Base-by-base conservation (phyloP, 2,797 vertebrate species). In the Rhinophrynus dorsalis region DNA sequence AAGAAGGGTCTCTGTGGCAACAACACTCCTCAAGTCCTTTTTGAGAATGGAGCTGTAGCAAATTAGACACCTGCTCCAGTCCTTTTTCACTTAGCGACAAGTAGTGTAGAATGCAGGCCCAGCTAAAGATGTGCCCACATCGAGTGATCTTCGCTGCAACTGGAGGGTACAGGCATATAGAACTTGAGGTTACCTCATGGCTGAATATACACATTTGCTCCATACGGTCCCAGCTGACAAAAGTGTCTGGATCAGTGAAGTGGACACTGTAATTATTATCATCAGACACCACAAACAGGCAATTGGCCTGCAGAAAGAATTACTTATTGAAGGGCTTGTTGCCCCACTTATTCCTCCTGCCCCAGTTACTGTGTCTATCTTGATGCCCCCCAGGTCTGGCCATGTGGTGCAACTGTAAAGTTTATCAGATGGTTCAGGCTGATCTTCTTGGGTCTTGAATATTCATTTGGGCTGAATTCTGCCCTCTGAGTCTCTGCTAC, bases 271-370 rank as follows among this genome's bases (percentile, higher is more conserved):
- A 98, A 87, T 98, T 95, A 85, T 98, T 94, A 79, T 98, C 94
- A 84, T 96, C 95, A 66, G 88, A 94, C 79, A 99, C 97, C 82
- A 98, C 94, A 90, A 99, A 99, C 80, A 98, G 97, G 90, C 97
- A 99, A 86, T 99, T 99, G 82, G 97, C 97, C 91, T 99, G 97
- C 65, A 99, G 86, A 74, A 98, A 98, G 51, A 98, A 94, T 82
- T 99, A 96, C 91, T 98, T 99, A 88, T 95, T 99, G 84, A 99
- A 99, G 64, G 96, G 97, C 78, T 98, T 99, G 83, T 97, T 94
- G 62, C 96, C 96, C 96, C 97, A 98, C 77, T 95, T 97, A 90
- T 98, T 98, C 77, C 95, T 93, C 79, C 91, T 96, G 24, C 95
- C 96, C 97, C 96, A 97, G 78, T 85, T 90, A 79, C 93, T 88